Evolutionary conservation across 2,113 vertebrate species (phyloP).

Genomic region (Cavia aperea): DNA sequence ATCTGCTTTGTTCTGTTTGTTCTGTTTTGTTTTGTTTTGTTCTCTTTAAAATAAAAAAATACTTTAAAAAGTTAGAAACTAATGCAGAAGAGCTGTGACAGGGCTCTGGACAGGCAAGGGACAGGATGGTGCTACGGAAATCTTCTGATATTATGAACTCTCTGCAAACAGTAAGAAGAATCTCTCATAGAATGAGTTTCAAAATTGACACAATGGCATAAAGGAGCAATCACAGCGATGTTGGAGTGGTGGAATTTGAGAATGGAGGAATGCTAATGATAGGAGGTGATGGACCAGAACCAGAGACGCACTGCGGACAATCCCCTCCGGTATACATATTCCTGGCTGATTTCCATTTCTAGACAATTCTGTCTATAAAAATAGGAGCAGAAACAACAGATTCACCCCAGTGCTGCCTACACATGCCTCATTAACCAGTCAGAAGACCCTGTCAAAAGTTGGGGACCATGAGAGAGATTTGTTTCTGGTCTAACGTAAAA

Average conservation of each 20-base stretch:
- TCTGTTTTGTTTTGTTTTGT: too few relatives aligned
- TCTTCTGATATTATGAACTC: background rate
- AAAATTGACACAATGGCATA: conserved; percentile 49
- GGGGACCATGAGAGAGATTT: conserved; percentile 39
- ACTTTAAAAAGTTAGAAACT: background rate
- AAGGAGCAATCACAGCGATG: background rate
- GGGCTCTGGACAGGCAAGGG: background rate
- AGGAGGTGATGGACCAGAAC: conserved; percentile 58
- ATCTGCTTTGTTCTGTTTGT: too few relatives aligned
- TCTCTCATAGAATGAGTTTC: conserved; percentile 37
- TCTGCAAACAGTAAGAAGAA: conserved; percentile 10
- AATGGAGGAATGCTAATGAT: conserved; percentile 59
- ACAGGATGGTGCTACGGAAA: background rate
- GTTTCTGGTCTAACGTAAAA: conserved; percentile 47
- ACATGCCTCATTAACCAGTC: conserved; percentile 60
- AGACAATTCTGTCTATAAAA: conserved; percentile 31
- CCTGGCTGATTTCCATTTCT: conserved; percentile 58
- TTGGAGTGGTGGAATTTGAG: conserved; percentile 37
- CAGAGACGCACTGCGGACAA: conserved; percentile 10
- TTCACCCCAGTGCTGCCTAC: conserved; percentile 36
- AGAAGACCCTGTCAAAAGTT: conserved; percentile 40
- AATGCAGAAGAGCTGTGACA: background rate
- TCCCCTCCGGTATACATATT: conserved; percentile 43
- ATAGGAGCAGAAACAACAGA: conserved; percentile 55
- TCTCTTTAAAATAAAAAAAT: too few relatives aligned